These are phyloP conservation scores for Furnarius figulus DNA, from an alignment of 2,113 vertebrate species.

Conservation along the genomic window DNA sequence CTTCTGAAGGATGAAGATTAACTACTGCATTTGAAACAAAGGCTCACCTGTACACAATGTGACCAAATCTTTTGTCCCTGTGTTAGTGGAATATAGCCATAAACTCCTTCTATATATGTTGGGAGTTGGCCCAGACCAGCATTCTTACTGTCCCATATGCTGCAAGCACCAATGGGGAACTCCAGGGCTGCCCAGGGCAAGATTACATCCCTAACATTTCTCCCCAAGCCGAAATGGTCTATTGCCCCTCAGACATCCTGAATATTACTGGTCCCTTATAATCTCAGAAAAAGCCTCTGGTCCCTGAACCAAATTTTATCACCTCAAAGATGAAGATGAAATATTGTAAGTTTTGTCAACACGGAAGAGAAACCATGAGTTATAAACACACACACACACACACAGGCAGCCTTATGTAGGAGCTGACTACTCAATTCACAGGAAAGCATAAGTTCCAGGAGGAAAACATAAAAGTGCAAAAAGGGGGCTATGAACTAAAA, in stretches of 20 bases:
- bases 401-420: background rate
- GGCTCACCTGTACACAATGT: background rate
- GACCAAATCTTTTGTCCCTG: background rate
- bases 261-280: background rate
- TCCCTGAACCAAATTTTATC: background rate
- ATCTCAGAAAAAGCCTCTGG: background rate
- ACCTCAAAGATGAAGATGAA: background rate
- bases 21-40: background rate
- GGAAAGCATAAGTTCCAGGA: background rate
- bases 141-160: background rate
- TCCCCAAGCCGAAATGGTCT: fast-evolving
- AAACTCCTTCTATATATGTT: background rate
- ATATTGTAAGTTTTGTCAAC: background rate
- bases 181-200: background rate
- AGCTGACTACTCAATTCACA: background rate
- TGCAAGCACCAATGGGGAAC: background rate
- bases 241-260: background rate
- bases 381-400: background rate
- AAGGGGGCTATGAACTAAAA: background rate
- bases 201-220: background rate
- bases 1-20: background rate
- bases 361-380: background rate
- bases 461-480: background rate
- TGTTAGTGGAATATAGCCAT: background rate
- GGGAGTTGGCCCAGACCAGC: background rate